Base-by-base conservation (phyloP, 2,888 invertebrate species). In the Papilio gigon region DNA sequence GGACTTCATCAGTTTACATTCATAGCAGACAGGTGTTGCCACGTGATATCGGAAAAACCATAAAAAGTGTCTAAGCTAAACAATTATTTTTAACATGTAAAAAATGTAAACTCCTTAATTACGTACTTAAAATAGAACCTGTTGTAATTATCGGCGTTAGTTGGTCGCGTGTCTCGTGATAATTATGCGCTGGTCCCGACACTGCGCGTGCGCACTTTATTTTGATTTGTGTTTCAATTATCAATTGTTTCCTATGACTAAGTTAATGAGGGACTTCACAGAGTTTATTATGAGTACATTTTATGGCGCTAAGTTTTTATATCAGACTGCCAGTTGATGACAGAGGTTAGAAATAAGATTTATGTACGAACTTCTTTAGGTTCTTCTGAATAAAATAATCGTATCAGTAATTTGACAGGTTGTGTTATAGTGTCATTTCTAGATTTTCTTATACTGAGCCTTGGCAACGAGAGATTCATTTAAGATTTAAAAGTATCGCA, bases 151-250 rank as follows among this genome's bases (percentile, higher is more conserved):
- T 20, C 0, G 33, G 58, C 58, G 33, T 58, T 58, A 58, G 58
- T 56, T 17, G 17, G 30, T 58, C 11, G 58, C 58, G 20, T 58
- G 58, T 33, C 20, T 58, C 6, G 4, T 30, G 9, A 17, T 17
- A 58, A 35, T 58, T 58, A 58, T 12, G 11, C 33, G 33, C 17
- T 14, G 12, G 33, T 20, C 17, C 58, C 33, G 17, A 35, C 58
- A 30, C 50, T 25, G 50, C 50, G 50, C 50, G 27, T 8, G 50
- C 50, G 50, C 50, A 53, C n/a, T 53, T 50, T 22, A 44, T 53
- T 53, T n/a, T 14, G 3, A 27, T 30, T n/a, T 33, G n/a, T 17
- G 56, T 56, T 56, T 30, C 17, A 56, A 56, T 56, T 33, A n/a
- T n/a, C 12, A 56, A 27, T 14, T 30, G 33, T 17, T 58, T 58